These are phyloP conservation scores for Chaenocephalus aceratus DNA, from an alignment of 2,113 vertebrate genomes.

Conservation along the genomic window DNA sequence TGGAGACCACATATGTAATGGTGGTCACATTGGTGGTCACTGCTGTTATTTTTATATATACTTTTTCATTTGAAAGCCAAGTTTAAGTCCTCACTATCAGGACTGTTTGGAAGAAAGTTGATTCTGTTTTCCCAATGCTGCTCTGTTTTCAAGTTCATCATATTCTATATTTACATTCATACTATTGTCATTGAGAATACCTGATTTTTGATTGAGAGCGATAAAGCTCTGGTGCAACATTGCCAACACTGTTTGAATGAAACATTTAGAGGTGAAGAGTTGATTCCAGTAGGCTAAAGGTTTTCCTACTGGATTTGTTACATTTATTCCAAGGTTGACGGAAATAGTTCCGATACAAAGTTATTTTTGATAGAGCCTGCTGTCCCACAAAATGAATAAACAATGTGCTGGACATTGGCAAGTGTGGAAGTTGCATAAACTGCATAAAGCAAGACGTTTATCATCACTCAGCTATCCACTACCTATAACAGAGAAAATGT, in stretches of 20 bases:
- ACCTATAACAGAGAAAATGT: constrained; percentile 13
- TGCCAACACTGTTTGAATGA: not conserved
- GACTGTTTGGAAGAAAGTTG: not conserved
- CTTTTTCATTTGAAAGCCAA: not conserved
- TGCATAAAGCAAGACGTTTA: constrained; percentile 39
- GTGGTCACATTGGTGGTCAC: constrained; percentile 9
- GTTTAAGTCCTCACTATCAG: not conserved
- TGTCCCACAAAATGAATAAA: constrained; percentile 32
- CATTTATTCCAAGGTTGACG: constrained; percentile 24
- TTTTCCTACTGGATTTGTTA: constrained; percentile 7
- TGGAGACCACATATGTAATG: constrained; percentile 6
- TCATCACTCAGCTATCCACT: constrained; percentile 27
- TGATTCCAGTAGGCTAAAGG: not conserved
- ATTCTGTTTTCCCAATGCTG: not conserved
- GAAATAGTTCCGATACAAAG: constrained; percentile 24
- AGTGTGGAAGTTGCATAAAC: not conserved
- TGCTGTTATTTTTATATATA: not conserved
- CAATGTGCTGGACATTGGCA: constrained; percentile 27
- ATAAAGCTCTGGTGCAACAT: not conserved
- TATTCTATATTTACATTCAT: not conserved
- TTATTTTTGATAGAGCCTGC: constrained; percentile 28
- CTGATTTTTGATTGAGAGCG: not conserved
- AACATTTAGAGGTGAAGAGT: constrained; percentile 16
- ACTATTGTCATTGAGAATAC: not conserved
- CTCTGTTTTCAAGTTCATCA: constrained; percentile 7